Evolutionary conservation across 1,140 invertebrate species (phyloP).

Genomic region (Leptinotarsa lineolata): DNA sequence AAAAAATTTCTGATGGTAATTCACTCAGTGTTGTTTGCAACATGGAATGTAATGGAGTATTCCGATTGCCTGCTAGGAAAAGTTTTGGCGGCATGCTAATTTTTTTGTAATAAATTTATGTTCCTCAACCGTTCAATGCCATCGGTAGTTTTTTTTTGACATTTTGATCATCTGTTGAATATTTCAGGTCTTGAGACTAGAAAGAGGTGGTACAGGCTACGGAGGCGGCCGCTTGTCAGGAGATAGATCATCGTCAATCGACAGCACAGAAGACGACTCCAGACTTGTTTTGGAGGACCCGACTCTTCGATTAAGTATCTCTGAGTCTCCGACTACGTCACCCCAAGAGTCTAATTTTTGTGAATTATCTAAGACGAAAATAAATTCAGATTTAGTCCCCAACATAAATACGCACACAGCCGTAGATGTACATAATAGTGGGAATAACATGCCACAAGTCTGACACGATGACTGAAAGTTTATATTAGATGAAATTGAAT

Average conservation of each 20-base stretch:
- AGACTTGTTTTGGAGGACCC: slow-evolving; percentile 52
- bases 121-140: too few relatives aligned
- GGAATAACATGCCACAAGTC: slow-evolving; percentile 28
- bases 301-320: slow-evolving; percentile 48
- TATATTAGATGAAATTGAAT: slow-evolving; percentile 21
- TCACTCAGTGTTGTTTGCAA: too few relatives aligned
- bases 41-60: too few relatives aligned
- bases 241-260: slow-evolving; percentile 49
- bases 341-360: slow-evolving; percentile 40
- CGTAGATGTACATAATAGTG: slow-evolving; percentile 30
- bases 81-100: too few relatives aligned
- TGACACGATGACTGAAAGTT: slow-evolving; percentile 28
- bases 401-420: slow-evolving; percentile 42
- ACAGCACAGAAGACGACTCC: slow-evolving; percentile 53
- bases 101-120: too few relatives aligned
- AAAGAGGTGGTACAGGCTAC: slow-evolving; percentile 40
- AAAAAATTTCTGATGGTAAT: too few relatives aligned
- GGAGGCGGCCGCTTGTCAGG: slow-evolving; percentile 39
- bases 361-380: slow-evolving; percentile 38
- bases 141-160: neutral
- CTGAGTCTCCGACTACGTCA: slow-evolving; percentile 46
- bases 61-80: too few relatives aligned
- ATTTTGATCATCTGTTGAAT: neutral
- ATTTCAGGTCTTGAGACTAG: slow-evolving; percentile 50
- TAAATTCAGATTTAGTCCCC: slow-evolving; percentile 38